Percentiles rank a stretch among this genome's conserved stretches.
These are phyloP conservation scores for Drosophila mettleri DNA, from an alignment of 2,888 invertebrate species.

Conservation along the genomic window DNA sequence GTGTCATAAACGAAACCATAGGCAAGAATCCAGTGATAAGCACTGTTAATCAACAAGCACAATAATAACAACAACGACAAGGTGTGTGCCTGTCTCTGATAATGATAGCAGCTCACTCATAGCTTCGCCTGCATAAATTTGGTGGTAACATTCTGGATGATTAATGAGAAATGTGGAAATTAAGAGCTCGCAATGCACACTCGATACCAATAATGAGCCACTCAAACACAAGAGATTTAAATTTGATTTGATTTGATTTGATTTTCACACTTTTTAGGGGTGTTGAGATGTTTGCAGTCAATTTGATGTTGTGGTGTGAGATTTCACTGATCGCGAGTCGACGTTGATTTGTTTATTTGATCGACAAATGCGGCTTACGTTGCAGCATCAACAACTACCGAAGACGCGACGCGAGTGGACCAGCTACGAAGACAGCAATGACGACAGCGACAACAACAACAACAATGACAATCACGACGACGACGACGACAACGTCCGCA, in stretches of 20 bases:
- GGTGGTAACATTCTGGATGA: conserved; percentile 27
- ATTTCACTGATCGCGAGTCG: conserved; percentile 29
- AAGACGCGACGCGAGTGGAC: conserved; percentile 41
- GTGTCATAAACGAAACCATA: conserved; percentile 35
- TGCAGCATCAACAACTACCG: conserved; percentile 27
- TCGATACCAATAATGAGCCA: conserved; percentile 1
- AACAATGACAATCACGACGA: conserved; percentile 37
- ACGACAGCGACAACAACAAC: conserved; percentile 30
- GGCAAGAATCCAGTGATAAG: conserved; percentile 44
- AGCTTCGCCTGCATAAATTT: conserved; percentile 1
- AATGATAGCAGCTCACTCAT: conserved; percentile 33
- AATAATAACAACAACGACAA: conserved; percentile 19
- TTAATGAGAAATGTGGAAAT: conserved; percentile 26
- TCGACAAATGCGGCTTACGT: conserved; percentile 15
- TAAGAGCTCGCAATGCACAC: conserved; percentile 19
- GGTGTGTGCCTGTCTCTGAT: conserved; percentile 52
- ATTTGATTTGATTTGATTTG: conserved; percentile 14
- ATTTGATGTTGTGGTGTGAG: conserved; percentile 13
- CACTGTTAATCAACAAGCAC: conserved; percentile 41
- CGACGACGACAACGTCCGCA: conserved; percentile 80
- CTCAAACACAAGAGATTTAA: conserved; percentile 7
- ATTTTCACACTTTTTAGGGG: conserved; percentile 24
- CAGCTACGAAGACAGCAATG: conserved; percentile 36
- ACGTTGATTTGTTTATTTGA: conserved; percentile 10
- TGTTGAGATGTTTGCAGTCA: conserved; percentile 9